Conservation (phyloP, 2,797 vertebrate species). For the Phylloscopus collybita region DNA sequence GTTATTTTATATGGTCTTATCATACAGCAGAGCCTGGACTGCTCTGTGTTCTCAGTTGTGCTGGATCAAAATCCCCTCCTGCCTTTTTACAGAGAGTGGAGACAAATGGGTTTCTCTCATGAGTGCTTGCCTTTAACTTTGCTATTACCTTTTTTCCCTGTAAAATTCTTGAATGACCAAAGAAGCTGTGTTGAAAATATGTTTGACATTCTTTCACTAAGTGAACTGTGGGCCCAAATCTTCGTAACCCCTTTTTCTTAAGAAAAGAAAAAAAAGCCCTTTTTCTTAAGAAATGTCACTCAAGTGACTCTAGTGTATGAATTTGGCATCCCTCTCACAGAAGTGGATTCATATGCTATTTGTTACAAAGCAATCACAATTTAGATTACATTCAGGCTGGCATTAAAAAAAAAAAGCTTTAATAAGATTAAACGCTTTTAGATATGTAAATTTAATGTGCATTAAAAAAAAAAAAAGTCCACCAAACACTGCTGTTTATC, state of each 20-base stretch:
- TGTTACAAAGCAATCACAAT: background rate
- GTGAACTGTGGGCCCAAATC: background rate
- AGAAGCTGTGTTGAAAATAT: background rate
- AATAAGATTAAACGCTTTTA: background rate
- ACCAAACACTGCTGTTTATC: background rate
- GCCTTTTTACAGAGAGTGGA: background rate
- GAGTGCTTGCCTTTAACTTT: background rate
- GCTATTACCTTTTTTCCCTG: background rate
- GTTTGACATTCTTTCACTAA: background rate
- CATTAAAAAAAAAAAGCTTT: background rate
- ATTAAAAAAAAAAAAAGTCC: background rate
- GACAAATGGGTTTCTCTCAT: background rate
- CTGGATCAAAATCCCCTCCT: background rate
- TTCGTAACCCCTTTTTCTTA: background rate
- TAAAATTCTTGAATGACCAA: background rate
- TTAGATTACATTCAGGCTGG: background rate
- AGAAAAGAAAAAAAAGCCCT: background rate
- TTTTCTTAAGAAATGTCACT: background rate
- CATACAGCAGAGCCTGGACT: background rate
- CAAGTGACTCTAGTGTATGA: background rate
- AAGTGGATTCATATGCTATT: background rate
- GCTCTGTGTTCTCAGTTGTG: background rate
- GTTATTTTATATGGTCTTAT: background rate
- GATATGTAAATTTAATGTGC: background rate
- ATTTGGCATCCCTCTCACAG: background rate